Evolutionary conservation across 2,888 invertebrate species (phyloP).

Genomic region (Ectemnius cavifrons): DNA sequence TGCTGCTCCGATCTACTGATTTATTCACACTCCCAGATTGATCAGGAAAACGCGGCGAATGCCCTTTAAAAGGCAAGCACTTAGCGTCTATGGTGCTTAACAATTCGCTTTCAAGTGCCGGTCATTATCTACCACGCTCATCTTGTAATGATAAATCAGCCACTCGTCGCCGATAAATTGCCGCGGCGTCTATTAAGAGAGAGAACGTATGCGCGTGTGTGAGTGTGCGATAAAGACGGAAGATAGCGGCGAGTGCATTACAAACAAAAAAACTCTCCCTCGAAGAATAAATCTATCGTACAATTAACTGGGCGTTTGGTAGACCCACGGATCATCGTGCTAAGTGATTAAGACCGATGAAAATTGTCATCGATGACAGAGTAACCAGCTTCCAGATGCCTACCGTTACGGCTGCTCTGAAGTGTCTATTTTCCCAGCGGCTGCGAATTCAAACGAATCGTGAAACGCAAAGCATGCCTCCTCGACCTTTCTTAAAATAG

Average conservation of each 20-base stretch:
- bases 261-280: slow-evolving; percentile 1
- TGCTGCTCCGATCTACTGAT: not conserved
- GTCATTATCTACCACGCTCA: slow-evolving; percentile 62
- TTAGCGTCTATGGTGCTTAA: slow-evolving; percentile 1
- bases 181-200: slow-evolving; percentile 35
- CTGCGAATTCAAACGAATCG: slow-evolving; percentile 19
- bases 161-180: slow-evolving; percentile 65
- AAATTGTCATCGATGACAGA: slow-evolving; percentile 33
- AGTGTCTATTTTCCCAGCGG: slow-evolving; percentile 16
- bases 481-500: not conserved
- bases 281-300: slow-evolving; percentile 65
- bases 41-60: not conserved
- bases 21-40: not conserved
- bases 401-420: slow-evolving; percentile 15
- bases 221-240: too few relatives aligned
- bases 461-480: not conserved
- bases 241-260: too few relatives aligned
- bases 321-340: slow-evolving; percentile 20
- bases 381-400: slow-evolving; percentile 32
- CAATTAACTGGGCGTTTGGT: slow-evolving; percentile 67
- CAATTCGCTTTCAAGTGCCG: slow-evolving; percentile 44
- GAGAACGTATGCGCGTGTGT: slow-evolving; percentile 13
- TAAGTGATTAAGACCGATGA: slow-evolving; percentile 34
- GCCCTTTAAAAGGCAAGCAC: not conserved
- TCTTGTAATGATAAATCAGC: slow-evolving; percentile 67